These are phyloP conservation scores for Dolomedes plantarius DNA, from an alignment of 2,888 invertebrate genomes.

Conservation along the genomic window DNA sequence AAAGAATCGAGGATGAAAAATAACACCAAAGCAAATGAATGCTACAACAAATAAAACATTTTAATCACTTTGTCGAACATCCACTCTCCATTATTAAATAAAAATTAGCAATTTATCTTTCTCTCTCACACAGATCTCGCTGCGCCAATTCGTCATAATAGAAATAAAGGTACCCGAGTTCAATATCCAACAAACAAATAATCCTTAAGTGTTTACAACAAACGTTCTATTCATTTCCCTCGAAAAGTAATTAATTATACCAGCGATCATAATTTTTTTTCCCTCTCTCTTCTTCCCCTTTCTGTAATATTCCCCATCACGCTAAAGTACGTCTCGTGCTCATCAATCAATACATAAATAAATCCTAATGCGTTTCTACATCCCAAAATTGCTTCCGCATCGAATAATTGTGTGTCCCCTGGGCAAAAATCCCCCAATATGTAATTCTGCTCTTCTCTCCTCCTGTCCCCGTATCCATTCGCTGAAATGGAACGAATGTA, in stretches of 20 bases:
- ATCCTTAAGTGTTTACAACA: not conserved
- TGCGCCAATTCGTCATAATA: no score
- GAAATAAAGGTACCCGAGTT: no score
- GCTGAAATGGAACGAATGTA: not conserved
- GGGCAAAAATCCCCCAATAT: slow-evolving; percentile 2
- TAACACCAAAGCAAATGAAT: no score
- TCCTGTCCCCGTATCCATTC: not conserved
- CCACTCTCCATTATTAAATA: no score
- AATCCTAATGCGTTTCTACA: slow-evolving; percentile 2
- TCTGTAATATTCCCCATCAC: not conserved
- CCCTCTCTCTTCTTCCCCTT: no score
- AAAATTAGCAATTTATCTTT: no score
- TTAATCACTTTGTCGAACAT: no score
- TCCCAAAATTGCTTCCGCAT: not conserved
- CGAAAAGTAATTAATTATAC: not conserved
- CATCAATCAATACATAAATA: slow-evolving; percentile 8
- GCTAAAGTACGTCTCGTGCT: not conserved
- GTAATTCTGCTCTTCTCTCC: not conserved
- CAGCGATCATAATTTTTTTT: not conserved
- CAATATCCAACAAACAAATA: not conserved
- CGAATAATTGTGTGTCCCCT: not conserved
- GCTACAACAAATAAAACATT: no score
- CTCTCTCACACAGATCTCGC: no score
- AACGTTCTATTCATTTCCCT: not conserved
- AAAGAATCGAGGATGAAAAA: no score